Evolutionary conservation across 2,888 invertebrate species (phyloP), one percentile per base, ranked within the genome.

Genomic region (Platycnemis pennipes): DNA sequence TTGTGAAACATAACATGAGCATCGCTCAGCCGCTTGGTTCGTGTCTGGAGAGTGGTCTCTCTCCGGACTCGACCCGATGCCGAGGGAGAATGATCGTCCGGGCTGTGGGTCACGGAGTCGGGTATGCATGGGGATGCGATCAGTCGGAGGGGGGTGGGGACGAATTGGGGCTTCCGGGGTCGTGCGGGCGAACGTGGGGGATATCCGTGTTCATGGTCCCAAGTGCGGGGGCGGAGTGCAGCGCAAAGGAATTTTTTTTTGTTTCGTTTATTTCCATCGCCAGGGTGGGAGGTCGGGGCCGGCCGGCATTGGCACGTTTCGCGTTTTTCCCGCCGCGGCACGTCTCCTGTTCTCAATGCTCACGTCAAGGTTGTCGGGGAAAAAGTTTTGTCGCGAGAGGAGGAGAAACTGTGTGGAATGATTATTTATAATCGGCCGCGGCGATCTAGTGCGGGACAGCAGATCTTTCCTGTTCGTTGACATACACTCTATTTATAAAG

Each of bases 181-280:
- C 77, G 77, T 13, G 63, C 5, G 22, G 7, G 7, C 49, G n/a
- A n/a, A n/a, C n/a, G n/a, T 19, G 49, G 49, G 19, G 49, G 19
- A 49, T 49, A 5, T 26, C 26, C 63, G 22, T 16, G 63, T 77
- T 37, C 77, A 77, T 37, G 77, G 77, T 77, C 37, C 77, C 77
- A 77, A 77, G 77, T 77, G 77, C 77, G 77, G 63, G 63, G 63
- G 63, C 63, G 63, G 77, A 77, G 77, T 77, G 77, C 77, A 63
- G 63, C 63, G 63, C 22, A 4, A 3, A 63, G 63, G 8, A 53
- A 53, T 8, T 1, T 16, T 53, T 19, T 53, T 8, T 13, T 8
- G 11, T 7, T 53, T 53, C 53, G 11, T 53, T 53, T 53, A 63
- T 63, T 63, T 63, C n/a, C 26, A n/a, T n/a, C 63, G 63, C 22